Evolutionary conservation across 92 coral and sea anemone species (phyloP).

Genomic region (Epizoanthus ramosus): DNA sequence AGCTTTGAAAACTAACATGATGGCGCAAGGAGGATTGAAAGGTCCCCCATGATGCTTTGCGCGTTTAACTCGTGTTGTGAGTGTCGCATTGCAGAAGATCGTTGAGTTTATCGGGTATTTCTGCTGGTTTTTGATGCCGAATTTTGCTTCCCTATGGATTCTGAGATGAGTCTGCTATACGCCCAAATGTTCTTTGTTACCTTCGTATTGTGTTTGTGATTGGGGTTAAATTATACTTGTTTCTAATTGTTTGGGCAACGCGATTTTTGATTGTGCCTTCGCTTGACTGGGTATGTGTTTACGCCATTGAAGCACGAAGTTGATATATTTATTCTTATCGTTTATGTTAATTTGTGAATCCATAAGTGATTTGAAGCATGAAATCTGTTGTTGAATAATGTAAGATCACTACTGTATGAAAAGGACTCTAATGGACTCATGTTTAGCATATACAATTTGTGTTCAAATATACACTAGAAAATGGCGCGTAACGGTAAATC

Average conservation of each 20-base stretch:
- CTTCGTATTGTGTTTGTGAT: background rate
- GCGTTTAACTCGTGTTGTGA: background rate
- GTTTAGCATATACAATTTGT: background rate
- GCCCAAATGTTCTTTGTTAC: constrained; percentile 3
- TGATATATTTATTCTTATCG: background rate
- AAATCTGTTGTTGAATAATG: constrained; percentile 2
- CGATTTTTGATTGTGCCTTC: background rate
- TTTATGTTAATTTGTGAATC: constrained; percentile 4
- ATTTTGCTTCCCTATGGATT: constrained; percentile 2
- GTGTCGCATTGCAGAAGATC: constrained; percentile 11
- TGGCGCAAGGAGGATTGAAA: constrained; percentile 10
- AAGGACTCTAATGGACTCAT: constrained; percentile 22
- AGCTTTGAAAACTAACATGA: too few relatives aligned
- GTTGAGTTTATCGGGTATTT: background rate
- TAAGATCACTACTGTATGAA: background rate
- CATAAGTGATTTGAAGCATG: constrained; percentile 3
- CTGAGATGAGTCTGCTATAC: background rate
- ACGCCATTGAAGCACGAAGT: constrained; percentile 17
- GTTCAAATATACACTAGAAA: background rate
- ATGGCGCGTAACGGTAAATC: too few relatives aligned
- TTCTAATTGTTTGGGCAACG: background rate
- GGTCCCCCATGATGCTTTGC: constrained; percentile 10
- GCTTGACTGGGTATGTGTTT: background rate
- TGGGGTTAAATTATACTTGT: background rate
- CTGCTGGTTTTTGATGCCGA: background rate